Evolutionary conservation across 2,113 vertebrate genomes (phyloP).

Genomic region (Elephantulus edwardii): DNA sequence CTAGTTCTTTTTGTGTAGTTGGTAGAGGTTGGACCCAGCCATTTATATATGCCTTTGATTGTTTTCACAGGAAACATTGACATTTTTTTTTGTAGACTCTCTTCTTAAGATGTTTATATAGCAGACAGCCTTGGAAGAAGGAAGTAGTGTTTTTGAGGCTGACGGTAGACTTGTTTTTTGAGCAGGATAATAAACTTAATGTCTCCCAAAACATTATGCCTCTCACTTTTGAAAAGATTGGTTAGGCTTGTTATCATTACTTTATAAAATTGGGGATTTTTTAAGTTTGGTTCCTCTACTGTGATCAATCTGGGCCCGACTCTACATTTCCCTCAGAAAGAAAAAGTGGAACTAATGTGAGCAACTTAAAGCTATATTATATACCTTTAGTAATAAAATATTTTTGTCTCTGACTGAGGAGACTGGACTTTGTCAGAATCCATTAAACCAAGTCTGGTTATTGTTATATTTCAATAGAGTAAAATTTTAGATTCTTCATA

Average conservation of each 20-base stretch:
- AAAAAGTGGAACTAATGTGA: too few relatives aligned
- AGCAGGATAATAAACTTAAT: not conserved
- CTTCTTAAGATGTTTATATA: not conserved
- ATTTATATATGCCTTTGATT: too few relatives aligned
- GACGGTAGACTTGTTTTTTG: not conserved
- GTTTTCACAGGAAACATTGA: not conserved
- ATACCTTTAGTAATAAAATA: not conserved
- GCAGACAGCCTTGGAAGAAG: not conserved
- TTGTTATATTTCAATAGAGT: not conserved
- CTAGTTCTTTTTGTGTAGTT: too few relatives aligned
- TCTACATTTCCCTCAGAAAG: not conserved
- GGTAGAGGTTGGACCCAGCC: too few relatives aligned
- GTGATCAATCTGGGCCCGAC: not conserved
- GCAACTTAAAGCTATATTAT: not conserved
- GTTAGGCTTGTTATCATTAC: not conserved
- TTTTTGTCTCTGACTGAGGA: not conserved
- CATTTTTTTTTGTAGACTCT: not conserved
- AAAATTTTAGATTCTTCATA: not conserved
- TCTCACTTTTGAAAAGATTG: not conserved
- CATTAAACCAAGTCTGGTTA: not conserved
- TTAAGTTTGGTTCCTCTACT: too few relatives aligned
- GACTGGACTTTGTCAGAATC: not conserved
- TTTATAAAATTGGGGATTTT: too few relatives aligned
- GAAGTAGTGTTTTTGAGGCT: not conserved
- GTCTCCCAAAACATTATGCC: not conserved